Evolutionary conservation across 2,797 vertebrate genomes (phyloP).

Genomic region (Pteronotus mesoamericanus): DNA sequence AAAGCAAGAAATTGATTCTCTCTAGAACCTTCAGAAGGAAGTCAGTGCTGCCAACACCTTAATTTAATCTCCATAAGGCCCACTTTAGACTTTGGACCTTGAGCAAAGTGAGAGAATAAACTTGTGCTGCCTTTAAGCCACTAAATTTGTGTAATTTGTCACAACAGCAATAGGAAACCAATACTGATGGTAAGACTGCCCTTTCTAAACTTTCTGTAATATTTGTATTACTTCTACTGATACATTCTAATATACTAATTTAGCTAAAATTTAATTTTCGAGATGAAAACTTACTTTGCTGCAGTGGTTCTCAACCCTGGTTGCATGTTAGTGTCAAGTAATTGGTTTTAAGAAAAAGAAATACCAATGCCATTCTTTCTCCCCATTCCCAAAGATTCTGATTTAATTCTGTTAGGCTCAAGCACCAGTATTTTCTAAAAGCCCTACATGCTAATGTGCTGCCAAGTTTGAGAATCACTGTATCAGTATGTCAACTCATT

Average conservation of each 20-base stretch:
- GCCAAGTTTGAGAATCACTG: background rate
- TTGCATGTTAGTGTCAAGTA: background rate
- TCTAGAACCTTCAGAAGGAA: background rate
- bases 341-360: background rate
- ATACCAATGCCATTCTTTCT: background rate
- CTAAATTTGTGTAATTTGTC: constrained; percentile 15
- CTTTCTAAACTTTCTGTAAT: constrained; percentile 13
- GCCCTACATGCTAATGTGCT: background rate
- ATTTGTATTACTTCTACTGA: background rate
- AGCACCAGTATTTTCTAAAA: background rate
- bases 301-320: background rate
- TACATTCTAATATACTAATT: background rate
- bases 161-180: background rate
- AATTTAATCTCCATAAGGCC: background rate
- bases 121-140: background rate
- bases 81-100: background rate
- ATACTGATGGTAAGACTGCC: background rate
- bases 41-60: background rate
- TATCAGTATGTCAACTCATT: background rate
- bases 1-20: background rate
- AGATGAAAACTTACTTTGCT: constrained; percentile 2
- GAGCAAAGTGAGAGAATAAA: background rate
- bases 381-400: background rate
- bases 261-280: constrained; percentile 16
- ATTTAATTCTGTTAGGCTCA: background rate